phyloP scores from a whole-genome alignment of 1,140 invertebrate species.

The Procambarus clarkii region DNA sequence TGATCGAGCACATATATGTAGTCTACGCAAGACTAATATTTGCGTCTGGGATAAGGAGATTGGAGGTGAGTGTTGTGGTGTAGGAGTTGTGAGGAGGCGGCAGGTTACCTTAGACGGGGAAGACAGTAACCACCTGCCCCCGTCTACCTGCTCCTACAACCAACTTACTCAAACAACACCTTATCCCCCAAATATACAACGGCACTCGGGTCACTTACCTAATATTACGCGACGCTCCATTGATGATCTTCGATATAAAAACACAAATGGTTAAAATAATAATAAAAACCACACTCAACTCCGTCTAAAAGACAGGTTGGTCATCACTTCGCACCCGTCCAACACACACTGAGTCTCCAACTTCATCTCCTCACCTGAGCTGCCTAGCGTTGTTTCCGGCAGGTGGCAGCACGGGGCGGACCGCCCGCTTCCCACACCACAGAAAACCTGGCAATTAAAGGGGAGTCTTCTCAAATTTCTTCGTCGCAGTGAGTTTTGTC shows the following conservation, averaged over 20 bases:
- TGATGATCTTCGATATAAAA: conserved; percentile 4
- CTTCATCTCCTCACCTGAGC: not conserved
- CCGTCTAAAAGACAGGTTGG: not conserved
- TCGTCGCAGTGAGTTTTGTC: not conserved
- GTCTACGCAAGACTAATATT: too few relatives aligned
- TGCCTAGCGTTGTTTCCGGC: conserved; percentile 1
- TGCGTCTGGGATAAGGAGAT: too few relatives aligned
- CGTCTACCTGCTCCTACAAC: not conserved
- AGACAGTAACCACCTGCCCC: not conserved
- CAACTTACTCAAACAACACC: not conserved
- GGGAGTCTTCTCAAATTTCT: not conserved
- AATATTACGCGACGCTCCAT: conserved; percentile 7
- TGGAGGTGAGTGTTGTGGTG: too few relatives aligned
- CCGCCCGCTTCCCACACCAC: not conserved
- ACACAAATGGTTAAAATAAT: not conserved
- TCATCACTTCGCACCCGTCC: not conserved
- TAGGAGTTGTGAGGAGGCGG: too few relatives aligned
- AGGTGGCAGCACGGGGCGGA: not conserved
- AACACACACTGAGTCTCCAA: not conserved
- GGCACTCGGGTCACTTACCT: not conserved
- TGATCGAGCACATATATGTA: too few relatives aligned
- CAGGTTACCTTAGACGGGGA: too few relatives aligned
- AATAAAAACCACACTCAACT: not conserved
- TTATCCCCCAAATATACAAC: not conserved
- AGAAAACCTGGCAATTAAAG: not conserved